A percentile compares a stretch with the other conserved stretches of the same genome.
Evolutionary conservation across 2,113 vertebrate species (phyloP).

Genomic region (Osmerus mordax): DNA sequence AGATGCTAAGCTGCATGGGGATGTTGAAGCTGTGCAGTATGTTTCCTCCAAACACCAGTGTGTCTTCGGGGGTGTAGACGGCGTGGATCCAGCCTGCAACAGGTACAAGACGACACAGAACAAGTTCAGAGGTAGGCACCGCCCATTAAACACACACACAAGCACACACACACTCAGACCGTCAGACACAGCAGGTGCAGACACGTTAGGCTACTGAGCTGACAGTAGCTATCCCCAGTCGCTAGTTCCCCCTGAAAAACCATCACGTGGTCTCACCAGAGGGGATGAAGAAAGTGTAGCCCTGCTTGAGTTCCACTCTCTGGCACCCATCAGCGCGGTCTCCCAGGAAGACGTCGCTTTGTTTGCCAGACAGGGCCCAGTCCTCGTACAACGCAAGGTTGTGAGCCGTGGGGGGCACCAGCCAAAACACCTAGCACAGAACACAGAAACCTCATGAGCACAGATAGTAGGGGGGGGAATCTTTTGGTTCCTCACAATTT

Average conservation of each 20-base stretch:
- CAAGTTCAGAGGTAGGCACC: not conserved
- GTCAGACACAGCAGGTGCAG: conserved; percentile 2
- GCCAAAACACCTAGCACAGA: conserved; percentile 89
- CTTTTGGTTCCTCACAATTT: too few relatives aligned
- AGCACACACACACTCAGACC: not conserved
- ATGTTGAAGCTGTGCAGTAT: conserved; percentile 99
- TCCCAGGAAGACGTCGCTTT: conserved; percentile 94
- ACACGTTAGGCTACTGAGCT: not conserved
- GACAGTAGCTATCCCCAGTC: not conserved
- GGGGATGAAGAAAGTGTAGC: conserved; percentile 96
- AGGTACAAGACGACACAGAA: not conserved
- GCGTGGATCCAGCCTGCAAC: conserved; percentile 94
- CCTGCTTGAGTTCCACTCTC: conserved; percentile 91
- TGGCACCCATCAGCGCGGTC: conserved; percentile 93
- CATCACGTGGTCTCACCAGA: conserved; percentile 76
- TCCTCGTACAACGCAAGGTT: conserved; percentile 96
- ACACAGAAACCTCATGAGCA: not conserved
- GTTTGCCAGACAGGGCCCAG: conserved; percentile 96
- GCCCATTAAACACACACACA: not conserved
- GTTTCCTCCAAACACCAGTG: conserved; percentile 96
- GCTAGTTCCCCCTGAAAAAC: conserved; percentile 8
- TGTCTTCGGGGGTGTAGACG: conserved; percentile 93
- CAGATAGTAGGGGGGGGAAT: too few relatives aligned
- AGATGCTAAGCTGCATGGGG: conserved; percentile 96
- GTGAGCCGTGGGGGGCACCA: conserved; percentile 89